Evolutionary conservation across 2,888 invertebrate species (phyloP), one percentile per base, ranked within the genome.

Genomic region (Stratiomys singularior): DNA sequence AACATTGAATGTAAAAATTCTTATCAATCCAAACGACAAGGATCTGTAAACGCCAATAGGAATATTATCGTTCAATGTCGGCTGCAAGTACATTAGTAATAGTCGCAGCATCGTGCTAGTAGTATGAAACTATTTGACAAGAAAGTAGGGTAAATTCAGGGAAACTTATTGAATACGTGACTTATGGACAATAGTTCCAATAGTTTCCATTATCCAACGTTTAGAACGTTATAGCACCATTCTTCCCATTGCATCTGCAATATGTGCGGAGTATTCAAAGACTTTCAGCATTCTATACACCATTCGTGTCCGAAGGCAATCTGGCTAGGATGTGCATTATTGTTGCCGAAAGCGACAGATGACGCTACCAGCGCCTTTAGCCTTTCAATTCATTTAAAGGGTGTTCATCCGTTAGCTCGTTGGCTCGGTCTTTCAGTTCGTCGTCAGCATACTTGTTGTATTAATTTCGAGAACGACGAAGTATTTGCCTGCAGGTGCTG

Each of bases 151-250:
- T 63, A 63, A 18, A 27, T 63, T 15, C 63, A 25, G 28, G 37
- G 7, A 15, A 63, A 63, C 27, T 63, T 63, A 63, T 63, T 63
- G 63, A 63, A 63, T 63, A 63, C 63, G 63, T 63, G 63, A 63
- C 63, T 63, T 63, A 63, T 63, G 63, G 28, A 27, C 63, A 63
- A 63, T 63, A 28, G 60, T 25, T 52, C 52, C 52, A 52, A 60
- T 25, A 60, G 63, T 63, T 63, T 63, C 63, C n/a, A 63, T 63
- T 63, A 28, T 63, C 7, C 27, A 27, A 63, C 28, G 63, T 25
- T 63, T 63, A 63, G 25, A 28, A 58, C 23, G 21, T 4, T 63
- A 11, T 56, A 23, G 21, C n/a, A 11, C 60, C 3, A 27, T 63
- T 63, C 23, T 63, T 27, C 23, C 63, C 27, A 63, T 25, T 63